Percentiles rank a stretch among this genome's conserved stretches.
phyloP scores from a whole-genome alignment of 2,797 vertebrate genomes.

The Rhadinocentrus ornatus region DNA sequence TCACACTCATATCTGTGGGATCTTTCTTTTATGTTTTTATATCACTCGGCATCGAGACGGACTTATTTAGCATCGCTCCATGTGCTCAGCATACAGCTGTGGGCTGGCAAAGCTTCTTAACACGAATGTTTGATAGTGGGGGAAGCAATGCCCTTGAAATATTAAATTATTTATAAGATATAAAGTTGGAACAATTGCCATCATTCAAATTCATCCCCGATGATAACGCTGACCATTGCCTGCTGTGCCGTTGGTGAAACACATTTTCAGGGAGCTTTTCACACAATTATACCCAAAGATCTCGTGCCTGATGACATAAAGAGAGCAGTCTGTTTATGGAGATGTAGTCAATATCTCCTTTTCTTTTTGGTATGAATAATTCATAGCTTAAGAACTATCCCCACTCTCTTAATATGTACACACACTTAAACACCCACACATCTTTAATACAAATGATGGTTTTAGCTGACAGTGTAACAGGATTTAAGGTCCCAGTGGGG shows the following conservation, averaged over 20 bases:
- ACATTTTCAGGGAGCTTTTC: conserved; percentile 80
- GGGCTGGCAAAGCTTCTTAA: conserved; percentile 65
- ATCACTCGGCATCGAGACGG: conserved; percentile 26
- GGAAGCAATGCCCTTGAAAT: conserved; percentile 58
- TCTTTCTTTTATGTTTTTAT: conserved; percentile 1
- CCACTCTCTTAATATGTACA: conserved; percentile 83
- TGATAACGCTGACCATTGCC: conserved; percentile 76
- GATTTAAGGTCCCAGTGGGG: conserved; percentile 87
- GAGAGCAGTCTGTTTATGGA: conserved; percentile 86
- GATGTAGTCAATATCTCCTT: conserved; percentile 88
- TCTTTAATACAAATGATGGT: conserved; percentile 84
- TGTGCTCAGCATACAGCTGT: conserved; percentile 68
- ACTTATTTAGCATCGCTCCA: conserved; percentile 36
- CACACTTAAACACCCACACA: conserved; percentile 84
- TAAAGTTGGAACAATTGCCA: conserved; percentile 81
- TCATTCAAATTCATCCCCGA: conserved; percentile 77
- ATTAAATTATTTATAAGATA: conserved; percentile 85
- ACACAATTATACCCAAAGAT: conserved; percentile 80
- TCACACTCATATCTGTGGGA: conserved; percentile 40
- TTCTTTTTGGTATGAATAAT: conserved; percentile 86
- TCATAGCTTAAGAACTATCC: conserved; percentile 85
- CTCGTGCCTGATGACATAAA: conserved; percentile 85
- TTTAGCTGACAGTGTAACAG: conserved; percentile 87
- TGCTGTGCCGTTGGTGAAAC: conserved; percentile 74
- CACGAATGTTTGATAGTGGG: conserved; percentile 53